Evolutionary conservation across 2,888 invertebrate genomes (phyloP), one percentile per base, ranked within the genome.

Genomic region (Brassicogethes aeneus): DNA sequence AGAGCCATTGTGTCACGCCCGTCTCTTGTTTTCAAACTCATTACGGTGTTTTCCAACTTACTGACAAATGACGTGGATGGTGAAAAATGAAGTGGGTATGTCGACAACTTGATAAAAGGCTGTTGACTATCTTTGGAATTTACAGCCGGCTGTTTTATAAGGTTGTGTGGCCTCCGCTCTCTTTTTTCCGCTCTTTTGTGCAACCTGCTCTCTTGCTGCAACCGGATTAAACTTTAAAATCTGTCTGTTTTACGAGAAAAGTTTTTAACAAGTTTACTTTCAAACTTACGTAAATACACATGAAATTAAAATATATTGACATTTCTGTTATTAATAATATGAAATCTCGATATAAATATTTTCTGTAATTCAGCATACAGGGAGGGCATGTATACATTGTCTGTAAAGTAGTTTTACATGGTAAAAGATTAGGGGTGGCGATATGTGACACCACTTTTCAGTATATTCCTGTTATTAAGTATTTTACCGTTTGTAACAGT

Each of bases 1-100:
- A 23, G 23, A 23, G 45, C 40, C 42, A 42, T 44, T 45, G 46
- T 56, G 63, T 60, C 63, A 63, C 64, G 65, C 62, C 65, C 60
- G 65, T 65, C 62, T 59, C 58, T 66, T 67, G 66, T 66, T 66
- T 66, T 65, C 66, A 57, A 66, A 65, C 64, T 66, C 66, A 66
- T 68, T 68, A 66, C 63, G 63, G 60, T 62, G 63, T 63, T 64
- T 60, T 55, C 61, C 60, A 63, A 64, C 64, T 62, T 59, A 62
- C 64, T 66, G 67, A 67, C 66, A 66, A 67, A 67, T 65, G 66
- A 65, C 61, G 65, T 59, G 60, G 61, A 63, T 65, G 56, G 64
- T 66, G 67, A 67, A 67, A 67, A 66, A 67, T 67, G 66, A 64
- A 65, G 65, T 64, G 59, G 61, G 59, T 60, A 61, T 60, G 59